A percentile compares a stretch with the other conserved stretches of the same genome.
Evolutionary conservation across 2,797 vertebrate species (phyloP).

Genomic region (Acropternis orthonyx): DNA sequence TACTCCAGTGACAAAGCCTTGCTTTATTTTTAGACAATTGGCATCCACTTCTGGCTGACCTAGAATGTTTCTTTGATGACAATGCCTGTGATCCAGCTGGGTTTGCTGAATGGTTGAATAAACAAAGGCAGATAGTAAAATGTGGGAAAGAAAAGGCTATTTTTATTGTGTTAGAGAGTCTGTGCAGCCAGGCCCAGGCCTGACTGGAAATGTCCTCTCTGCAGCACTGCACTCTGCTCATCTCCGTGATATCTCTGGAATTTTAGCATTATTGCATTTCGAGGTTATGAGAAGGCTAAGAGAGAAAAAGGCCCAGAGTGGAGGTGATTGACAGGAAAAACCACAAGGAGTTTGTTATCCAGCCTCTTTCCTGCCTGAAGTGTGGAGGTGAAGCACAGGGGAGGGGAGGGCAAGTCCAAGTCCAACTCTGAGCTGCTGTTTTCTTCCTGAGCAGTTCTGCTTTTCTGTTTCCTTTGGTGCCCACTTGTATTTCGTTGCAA

Average conservation of each 20-base stretch:
- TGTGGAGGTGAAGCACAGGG: background rate
- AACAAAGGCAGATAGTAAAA: slow-evolving; percentile 67
- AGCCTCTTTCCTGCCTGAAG: background rate
- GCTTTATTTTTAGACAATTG: slow-evolving; percentile 64
- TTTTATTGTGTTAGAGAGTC: background rate
- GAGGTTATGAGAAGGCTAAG: slow-evolving; percentile 32
- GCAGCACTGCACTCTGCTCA: background rate
- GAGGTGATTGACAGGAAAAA: background rate
- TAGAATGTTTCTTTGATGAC: slow-evolving; percentile 61
- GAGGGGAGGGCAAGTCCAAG: background rate
- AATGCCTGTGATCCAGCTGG: slow-evolving; percentile 59
- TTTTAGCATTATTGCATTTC: slow-evolving; percentile 23
- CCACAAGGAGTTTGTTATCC: background rate
- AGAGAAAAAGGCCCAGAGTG: background rate
- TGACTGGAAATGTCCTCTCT: slow-evolving; percentile 7
- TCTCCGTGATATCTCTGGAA: slow-evolving; percentile 16
- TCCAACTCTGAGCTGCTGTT: background rate
- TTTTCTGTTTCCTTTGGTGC: background rate
- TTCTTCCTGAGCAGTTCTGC: background rate
- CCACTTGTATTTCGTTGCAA: background rate
- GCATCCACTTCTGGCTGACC: slow-evolving; percentile 61
- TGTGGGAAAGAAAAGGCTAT: slow-evolving; percentile 42
- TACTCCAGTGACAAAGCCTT: slow-evolving; percentile 54
- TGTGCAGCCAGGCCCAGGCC: background rate
- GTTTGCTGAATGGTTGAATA: slow-evolving; percentile 61